phyloP scores from a whole-genome alignment of 2,113 vertebrate species.

The Cranoglanis bouderius region DNA sequence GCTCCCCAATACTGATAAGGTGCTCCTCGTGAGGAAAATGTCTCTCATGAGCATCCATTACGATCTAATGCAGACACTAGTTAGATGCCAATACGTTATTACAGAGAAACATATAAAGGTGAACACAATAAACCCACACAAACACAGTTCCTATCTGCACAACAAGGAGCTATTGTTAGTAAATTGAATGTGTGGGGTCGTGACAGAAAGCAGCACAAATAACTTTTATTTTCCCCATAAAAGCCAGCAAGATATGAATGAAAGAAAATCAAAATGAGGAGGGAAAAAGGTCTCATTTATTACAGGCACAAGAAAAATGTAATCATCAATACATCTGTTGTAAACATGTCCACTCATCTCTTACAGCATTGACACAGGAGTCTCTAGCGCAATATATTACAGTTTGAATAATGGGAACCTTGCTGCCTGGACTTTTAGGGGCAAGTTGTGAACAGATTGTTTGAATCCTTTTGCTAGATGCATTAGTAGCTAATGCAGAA shows the following conservation, averaged over 20 bases:
- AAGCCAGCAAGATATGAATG: slow-evolving; percentile 13
- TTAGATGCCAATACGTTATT: not conserved
- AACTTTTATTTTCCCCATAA: not conserved
- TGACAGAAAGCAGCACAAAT: not conserved
- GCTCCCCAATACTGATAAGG: not conserved
- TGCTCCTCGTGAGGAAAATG: not conserved
- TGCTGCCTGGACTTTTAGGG: not conserved
- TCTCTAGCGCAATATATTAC: not conserved
- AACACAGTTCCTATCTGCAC: slow-evolving; percentile 2
- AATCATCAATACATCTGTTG: not conserved
- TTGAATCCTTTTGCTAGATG: not conserved
- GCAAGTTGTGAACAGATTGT: not conserved
- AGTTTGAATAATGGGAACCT: not conserved
- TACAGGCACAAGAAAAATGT: not conserved
- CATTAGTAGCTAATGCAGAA: not conserved
- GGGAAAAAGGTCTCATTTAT: not conserved
- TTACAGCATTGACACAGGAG: not conserved
- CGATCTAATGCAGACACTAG: not conserved
- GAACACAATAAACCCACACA: slow-evolving; percentile 2
- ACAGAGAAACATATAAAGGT: not conserved
- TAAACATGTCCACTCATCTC: not conserved
- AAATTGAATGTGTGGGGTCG: slow-evolving; percentile 12
- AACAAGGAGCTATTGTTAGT: not conserved
- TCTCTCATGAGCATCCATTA: not conserved
- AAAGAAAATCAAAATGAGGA: not conserved